Conservation (phyloP, 2,113 vertebrate genomes). For the Tor tambroides region DNA sequence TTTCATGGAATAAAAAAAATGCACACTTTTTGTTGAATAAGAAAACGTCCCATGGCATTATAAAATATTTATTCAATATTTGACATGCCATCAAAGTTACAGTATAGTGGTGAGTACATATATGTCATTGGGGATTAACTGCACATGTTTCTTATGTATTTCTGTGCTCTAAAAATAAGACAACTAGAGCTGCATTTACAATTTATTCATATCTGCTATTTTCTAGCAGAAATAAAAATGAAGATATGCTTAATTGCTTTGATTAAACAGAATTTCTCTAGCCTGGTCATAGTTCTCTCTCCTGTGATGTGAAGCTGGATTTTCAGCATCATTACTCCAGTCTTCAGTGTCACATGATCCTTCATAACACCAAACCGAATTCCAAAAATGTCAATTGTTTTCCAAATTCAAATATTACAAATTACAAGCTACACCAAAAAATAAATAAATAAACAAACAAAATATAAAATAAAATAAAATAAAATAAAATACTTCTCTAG, state of each 20-base stretch:
- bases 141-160: background rate
- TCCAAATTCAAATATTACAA: too few relatives aligned
- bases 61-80: constrained; percentile 3
- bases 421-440: too few relatives aligned
- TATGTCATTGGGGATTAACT: background rate
- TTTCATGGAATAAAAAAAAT: background rate
- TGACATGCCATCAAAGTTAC: constrained; percentile 12
- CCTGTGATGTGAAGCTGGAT: too few relatives aligned
- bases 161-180: background rate
- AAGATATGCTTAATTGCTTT: background rate
- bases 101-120: background rate
- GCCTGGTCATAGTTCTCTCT: background rate
- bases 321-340: too few relatives aligned
- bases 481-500: too few relatives aligned
- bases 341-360: too few relatives aligned
- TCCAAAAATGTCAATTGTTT: too few relatives aligned
- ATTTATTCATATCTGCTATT: background rate
- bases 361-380: too few relatives aligned
- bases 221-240: background rate
- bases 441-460: too few relatives aligned
- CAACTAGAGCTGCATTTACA: background rate
- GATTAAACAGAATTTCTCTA: background rate
- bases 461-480: too few relatives aligned
- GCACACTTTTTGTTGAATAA: background rate
- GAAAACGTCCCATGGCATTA: background rate